A percentile compares a stretch with the other conserved stretches of the same genome.
Evolutionary conservation across 2,888 invertebrate species (phyloP).

Genomic region (Andrena praecox): DNA sequence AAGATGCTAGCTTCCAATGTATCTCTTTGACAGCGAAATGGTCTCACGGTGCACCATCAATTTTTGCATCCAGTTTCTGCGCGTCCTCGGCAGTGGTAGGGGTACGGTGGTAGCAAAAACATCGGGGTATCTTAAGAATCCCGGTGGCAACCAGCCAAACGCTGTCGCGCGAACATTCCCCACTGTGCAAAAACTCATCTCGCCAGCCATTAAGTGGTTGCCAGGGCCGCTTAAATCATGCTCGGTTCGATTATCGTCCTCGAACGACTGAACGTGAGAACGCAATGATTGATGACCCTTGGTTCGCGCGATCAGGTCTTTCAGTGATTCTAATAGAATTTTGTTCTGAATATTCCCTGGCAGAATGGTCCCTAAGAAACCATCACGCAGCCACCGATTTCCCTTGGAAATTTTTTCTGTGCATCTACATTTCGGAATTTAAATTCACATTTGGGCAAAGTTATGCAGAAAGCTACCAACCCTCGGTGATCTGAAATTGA

Average conservation of each 20-base stretch:
- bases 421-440: too few relatives aligned
- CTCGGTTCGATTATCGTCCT: slow-evolving; percentile 14
- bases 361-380: not conserved
- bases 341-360: too few relatives aligned
- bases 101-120: slow-evolving; percentile 16
- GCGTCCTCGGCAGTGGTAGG: not conserved
- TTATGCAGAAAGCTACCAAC: too few relatives aligned
- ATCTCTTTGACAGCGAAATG: not conserved
- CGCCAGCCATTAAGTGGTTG: slow-evolving; percentile 28
- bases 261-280: not conserved
- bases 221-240: slow-evolving; percentile 32
- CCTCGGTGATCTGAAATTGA: too few relatives aligned
- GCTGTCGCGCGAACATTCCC: slow-evolving; percentile 14
- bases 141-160: slow-evolving; percentile 16
- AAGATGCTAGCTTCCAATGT: too few relatives aligned
- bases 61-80: not conserved
- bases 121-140: slow-evolving; percentile 23
- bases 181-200: slow-evolving; percentile 18
- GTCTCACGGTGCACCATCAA: not conserved
- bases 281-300: slow-evolving; percentile 6
- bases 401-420: not conserved
- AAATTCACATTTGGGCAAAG: too few relatives aligned
- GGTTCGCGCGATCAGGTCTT: not conserved
- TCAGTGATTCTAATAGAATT: too few relatives aligned
- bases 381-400: slow-evolving; percentile 11